Conservation (phyloP, 2,113 vertebrate genomes). For the Elgaria multicarinata region DNA sequence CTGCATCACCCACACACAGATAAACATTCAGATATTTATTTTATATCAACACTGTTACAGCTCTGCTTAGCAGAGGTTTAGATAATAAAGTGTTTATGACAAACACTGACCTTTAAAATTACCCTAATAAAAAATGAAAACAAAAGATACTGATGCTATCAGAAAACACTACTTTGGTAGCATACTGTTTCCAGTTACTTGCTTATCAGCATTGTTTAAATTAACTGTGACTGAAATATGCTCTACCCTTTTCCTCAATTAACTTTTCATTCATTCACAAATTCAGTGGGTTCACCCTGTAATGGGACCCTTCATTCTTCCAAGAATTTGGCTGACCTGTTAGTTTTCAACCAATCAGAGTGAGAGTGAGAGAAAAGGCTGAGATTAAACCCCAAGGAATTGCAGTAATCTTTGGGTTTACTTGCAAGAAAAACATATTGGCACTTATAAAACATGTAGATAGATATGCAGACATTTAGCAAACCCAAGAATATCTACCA, state of each 20-base stretch:
- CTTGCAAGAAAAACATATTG: slow-evolving; percentile 69
- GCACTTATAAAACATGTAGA: slow-evolving; percentile 64
- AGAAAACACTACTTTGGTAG: slow-evolving; percentile 67
- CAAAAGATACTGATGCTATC: slow-evolving; percentile 57
- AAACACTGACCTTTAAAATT: slow-evolving; percentile 63
- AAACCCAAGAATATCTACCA: slow-evolving; percentile 53
- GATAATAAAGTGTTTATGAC: slow-evolving; percentile 67
- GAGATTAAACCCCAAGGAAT: slow-evolving; percentile 68
- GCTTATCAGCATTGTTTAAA: slow-evolving; percentile 71
- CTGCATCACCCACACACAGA: slow-evolving; percentile 10
- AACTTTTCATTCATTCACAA: slow-evolving; percentile 83
- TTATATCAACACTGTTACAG: slow-evolving; percentile 48
- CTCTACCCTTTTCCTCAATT: slow-evolving; percentile 77
- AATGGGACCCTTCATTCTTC: slow-evolving; percentile 78
- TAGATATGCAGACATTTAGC: slow-evolving; percentile 64
- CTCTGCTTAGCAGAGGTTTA: slow-evolving; percentile 65
- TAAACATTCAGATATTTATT: slow-evolving; percentile 25
- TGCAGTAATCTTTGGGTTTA: slow-evolving; percentile 63
- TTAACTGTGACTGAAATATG: slow-evolving; percentile 72
- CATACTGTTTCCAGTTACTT: slow-evolving; percentile 68
- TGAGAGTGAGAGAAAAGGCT: slow-evolving; percentile 69
- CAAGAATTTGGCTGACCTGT: slow-evolving; percentile 72
- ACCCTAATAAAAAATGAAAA: slow-evolving; percentile 61
- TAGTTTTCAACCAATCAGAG: slow-evolving; percentile 75
- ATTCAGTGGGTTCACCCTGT: slow-evolving; percentile 74